Evolutionary conservation across 2,113 vertebrate species (phyloP).

Genomic region (Rhynchomys soricoides): DNA sequence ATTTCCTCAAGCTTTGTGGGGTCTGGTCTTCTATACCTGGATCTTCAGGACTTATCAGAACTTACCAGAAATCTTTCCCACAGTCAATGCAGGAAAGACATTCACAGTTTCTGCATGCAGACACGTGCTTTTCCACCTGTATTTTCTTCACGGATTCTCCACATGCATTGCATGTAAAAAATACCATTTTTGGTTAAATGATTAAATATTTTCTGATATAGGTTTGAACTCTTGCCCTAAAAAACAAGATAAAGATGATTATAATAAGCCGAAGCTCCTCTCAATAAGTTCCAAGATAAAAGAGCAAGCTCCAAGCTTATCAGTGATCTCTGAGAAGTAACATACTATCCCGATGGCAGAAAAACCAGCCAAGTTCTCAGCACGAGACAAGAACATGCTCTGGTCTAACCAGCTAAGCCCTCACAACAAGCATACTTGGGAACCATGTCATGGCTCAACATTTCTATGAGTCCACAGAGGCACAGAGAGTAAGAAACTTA

Average conservation of each 20-base stretch:
- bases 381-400: rapidly evolving
- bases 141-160: slow-evolving; percentile 96
- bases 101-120: slow-evolving; percentile 88
- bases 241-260: background rate
- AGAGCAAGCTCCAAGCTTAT: background rate
- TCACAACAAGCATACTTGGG: background rate
- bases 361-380: rapidly evolving
- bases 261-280: background rate
- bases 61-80: slow-evolving; percentile 96
- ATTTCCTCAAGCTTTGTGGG: background rate
- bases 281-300: slow-evolving; percentile 22
- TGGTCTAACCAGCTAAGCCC: background rate
- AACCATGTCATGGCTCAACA: background rate
- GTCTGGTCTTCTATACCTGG: background rate
- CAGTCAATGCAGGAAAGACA: slow-evolving; percentile 97
- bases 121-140: slow-evolving; percentile 94
- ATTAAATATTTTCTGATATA: background rate
- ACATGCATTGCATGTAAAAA: slow-evolving; percentile 95
- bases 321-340: background rate
- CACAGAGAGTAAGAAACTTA: background rate
- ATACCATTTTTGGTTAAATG: slow-evolving; percentile 89
- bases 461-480: background rate
- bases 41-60: background rate
- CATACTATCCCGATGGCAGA: background rate
- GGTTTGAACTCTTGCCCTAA: background rate